phyloP scores from a whole-genome alignment of 2,888 invertebrate genomes.

The Scrobipalpa costella region DNA sequence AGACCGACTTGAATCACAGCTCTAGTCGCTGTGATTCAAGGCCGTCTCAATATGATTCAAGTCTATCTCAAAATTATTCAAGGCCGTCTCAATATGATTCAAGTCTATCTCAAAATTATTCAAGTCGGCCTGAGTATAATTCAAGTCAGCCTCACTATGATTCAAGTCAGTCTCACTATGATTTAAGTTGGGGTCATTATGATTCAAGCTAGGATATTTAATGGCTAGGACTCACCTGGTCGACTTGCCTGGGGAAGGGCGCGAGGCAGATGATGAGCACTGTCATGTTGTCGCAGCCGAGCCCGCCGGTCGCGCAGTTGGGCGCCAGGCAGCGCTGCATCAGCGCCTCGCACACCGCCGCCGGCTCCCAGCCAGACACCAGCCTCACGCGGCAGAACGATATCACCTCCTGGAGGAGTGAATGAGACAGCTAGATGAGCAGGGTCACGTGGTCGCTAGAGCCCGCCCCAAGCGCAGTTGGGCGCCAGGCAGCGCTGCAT shows the following conservation, averaged over 20 bases:
- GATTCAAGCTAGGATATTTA: too few species aligned
- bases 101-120: too few species aligned
- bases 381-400: conserved; percentile 93
- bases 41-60: too few species aligned
- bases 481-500: neutral
- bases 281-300: conserved; percentile 99
- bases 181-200: too few species aligned
- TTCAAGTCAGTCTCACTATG: too few species aligned
- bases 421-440: neutral
- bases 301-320: conserved; percentile 97
- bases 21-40: too few species aligned
- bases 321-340: conserved; percentile 98
- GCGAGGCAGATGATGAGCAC: conserved; percentile 92
- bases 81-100: too few species aligned
- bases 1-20: too few species aligned
- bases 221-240: neutral
- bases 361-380: conserved; percentile 91
- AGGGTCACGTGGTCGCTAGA: too few species aligned
- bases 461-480: neutral
- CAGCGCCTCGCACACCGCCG: conserved; percentile 96
- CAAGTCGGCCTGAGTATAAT: too few species aligned
- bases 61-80: too few species aligned
- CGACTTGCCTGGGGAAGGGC: conserved; percentile 61
- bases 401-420: conserved; percentile 89
- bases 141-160: too few species aligned